Evolutionary conservation across 2,797 vertebrate species (phyloP).

Genomic region (Apogon talboti): DNA sequence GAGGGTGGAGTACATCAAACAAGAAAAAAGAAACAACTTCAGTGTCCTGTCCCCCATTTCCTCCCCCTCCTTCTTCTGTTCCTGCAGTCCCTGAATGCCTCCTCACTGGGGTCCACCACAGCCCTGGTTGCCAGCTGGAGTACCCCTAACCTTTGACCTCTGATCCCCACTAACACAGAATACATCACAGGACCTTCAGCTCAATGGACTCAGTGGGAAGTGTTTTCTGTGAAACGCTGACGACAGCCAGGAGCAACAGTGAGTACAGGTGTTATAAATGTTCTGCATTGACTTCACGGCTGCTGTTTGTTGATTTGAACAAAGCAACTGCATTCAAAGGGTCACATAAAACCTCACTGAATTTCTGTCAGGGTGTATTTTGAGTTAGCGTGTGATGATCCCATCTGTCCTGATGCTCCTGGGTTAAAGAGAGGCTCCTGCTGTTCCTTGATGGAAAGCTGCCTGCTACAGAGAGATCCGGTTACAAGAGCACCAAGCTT

Average conservation of each 20-base stretch:
- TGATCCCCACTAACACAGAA: conserved; percentile 71
- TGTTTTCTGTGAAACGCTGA: conserved; percentile 40
- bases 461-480: conserved; percentile 83
- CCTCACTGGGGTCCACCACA: conserved; percentile 75
- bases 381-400: conserved; percentile 81
- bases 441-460: conserved; percentile 85
- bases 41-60: conserved; percentile 8
- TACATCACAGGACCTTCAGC: conserved; percentile 64
- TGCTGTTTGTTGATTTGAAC: background rate
- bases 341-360: conserved; percentile 26
- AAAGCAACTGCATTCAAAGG: conserved; percentile 4
- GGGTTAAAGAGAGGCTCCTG: conserved; percentile 82
- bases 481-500: conserved; percentile 83
- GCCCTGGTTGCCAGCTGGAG: conserved; percentile 86
- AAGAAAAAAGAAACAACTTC: conserved; percentile 43
- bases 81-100: conserved; percentile 75
- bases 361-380: conserved; percentile 39
- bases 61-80: conserved; percentile 44
- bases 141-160: conserved; percentile 80
- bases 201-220: conserved; percentile 56
- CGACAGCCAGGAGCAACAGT: conserved; percentile 16
- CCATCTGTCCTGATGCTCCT: conserved; percentile 81
- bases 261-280: conserved; percentile 67
- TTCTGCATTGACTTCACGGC: conserved; percentile 13
- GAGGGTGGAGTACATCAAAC: conserved; percentile 52